Evolutionary conservation across 37 sponge, comb jelly and placozoan species (phyloP).

Genomic region (Lycopodina hypogea): DNA sequence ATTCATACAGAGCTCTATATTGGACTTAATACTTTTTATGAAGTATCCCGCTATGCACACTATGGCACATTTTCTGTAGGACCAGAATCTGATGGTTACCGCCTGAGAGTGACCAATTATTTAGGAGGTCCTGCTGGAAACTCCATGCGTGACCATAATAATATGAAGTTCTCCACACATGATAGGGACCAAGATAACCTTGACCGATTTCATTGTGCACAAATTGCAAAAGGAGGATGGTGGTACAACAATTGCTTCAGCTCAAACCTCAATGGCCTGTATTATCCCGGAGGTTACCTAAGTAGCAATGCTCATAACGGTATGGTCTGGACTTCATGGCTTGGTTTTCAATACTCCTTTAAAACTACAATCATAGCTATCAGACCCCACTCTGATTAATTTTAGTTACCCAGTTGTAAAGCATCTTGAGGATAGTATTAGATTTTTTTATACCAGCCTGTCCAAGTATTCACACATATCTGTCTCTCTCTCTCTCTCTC

Average conservation of each 20-base stretch:
- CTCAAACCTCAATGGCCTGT: conserved; percentile 50
- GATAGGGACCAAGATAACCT: conserved; percentile 39
- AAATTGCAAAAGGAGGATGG: conserved; percentile 23
- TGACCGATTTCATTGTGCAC: conserved; percentile 14
- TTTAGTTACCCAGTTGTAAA: neutral
- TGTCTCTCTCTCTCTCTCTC: neutral
- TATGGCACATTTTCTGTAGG: conserved; percentile 38
- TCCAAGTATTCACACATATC: neutral
- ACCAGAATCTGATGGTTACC: conserved; percentile 12
- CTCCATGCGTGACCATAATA: conserved; percentile 29
- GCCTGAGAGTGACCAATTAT: conserved; percentile 12
- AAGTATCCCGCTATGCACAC: neutral
- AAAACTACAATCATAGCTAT: conserved; percentile 51
- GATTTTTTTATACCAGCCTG: neutral
- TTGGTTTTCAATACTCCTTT: conserved; percentile 3
- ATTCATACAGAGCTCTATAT: conserved; percentile 28
- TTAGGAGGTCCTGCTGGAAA: conserved; percentile 6
- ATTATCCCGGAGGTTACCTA: neutral
- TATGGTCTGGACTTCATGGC: conserved; percentile 32
- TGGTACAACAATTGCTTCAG: conserved; percentile 52
- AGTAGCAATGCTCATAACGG: conserved; percentile 20
- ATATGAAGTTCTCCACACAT: conserved; percentile 45
- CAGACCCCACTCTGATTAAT: conserved; percentile 20
- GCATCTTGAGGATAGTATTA: neutral
- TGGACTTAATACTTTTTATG: conserved; percentile 14